phyloP scores from a whole-genome alignment of 2,888 invertebrate genomes.

The Idaea biselata region DNA sequence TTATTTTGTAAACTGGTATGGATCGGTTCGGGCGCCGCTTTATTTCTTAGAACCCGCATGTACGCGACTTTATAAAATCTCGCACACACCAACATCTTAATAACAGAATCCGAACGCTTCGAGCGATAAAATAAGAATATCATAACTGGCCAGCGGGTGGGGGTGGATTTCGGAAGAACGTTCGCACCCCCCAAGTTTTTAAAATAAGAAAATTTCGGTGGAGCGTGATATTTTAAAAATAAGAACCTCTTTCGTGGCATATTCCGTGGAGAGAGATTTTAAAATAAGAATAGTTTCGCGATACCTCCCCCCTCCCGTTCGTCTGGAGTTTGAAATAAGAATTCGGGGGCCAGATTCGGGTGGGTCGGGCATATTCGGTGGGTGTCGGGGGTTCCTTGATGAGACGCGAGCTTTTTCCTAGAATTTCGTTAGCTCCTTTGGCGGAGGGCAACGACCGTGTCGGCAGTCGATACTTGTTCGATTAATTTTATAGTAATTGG shows the following conservation, averaged over 20 bases:
- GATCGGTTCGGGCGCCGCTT: conserved; percentile 41
- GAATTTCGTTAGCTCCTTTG: conserved; percentile 73
- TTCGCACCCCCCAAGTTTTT: conserved; percentile 73
- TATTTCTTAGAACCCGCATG: conserved; percentile 50
- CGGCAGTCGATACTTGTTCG: conserved; percentile 66
- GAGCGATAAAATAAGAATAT: conserved; percentile 79
- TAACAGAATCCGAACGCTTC: conserved; percentile 77
- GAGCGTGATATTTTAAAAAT: conserved; percentile 81
- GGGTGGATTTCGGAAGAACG: conserved; percentile 75
- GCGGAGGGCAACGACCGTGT: conserved; percentile 64
- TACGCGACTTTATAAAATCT: conserved; percentile 58
- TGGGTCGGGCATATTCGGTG: conserved; percentile 68
- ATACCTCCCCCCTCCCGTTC: conserved; percentile 66
- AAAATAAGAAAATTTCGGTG: conserved; percentile 80
- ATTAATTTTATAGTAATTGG: conserved; percentile 74
- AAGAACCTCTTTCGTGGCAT: conserved; percentile 79
- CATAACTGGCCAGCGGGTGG: conserved; percentile 73
- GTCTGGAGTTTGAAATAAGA: conserved; percentile 80
- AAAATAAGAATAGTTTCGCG: conserved; percentile 81
- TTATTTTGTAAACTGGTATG: conserved; percentile 34
- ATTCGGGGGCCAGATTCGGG: conserved; percentile 76
- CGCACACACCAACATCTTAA: conserved; percentile 75
- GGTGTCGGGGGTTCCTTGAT: conserved; percentile 74
- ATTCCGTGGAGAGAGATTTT: conserved; percentile 80
- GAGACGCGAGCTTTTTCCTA: conserved; percentile 77